Base-by-base conservation (phyloP, 2,888 invertebrate genomes). In the Tethea ocularis region DNA sequence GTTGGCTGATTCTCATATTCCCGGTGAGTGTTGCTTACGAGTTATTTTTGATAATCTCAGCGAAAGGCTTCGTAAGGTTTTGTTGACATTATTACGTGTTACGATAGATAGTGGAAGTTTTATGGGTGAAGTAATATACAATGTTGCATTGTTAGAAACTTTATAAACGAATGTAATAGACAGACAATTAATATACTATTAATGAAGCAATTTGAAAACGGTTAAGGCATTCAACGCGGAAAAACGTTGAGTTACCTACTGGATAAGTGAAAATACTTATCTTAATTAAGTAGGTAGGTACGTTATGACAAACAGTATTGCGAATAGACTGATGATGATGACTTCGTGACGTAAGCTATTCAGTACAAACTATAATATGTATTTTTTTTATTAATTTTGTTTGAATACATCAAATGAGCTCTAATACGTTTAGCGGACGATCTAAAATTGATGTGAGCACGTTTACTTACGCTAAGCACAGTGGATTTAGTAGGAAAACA, bases 21-120 rank as follows among this genome's bases (percentile, higher is more conserved):
- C 64, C 66, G 82, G 89, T 89, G 68, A 88, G 88, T 33, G 33
- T 65, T 67, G 58, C 66, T 57, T 62, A 65, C 52, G 61, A 66
- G 61, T 71, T 78, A 75, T 76, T 76, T 71, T 74, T 66, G 68
- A 68, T 69, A 72, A 67, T 63, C 59, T 63, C 57, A n/a, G 58
- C 64, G 17, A 55, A 63, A 65, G 71, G 77, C 76, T 67, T 33
- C 76, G 78, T n/a, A n/a, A n/a, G n/a, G n/a, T 84, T 84, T 86
- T 84, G 82, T 83, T 86, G 80, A 83, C 81, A 84, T 79, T 78
- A 70, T 81, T 82, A 83, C 74, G 74, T 65, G 61, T 60, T n/a
- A 57, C 29, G 8, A 7, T 8, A 59, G 63, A 64, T 64, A 57
- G 59, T 69, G 52, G 52, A 65, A 64, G 57, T 61, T 57, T 57